Percentiles rank a stretch among this genome's conserved stretches.
Conservation (phyloP, 2,888 invertebrate genomes). For the Eupithecia exiguata region DNA sequence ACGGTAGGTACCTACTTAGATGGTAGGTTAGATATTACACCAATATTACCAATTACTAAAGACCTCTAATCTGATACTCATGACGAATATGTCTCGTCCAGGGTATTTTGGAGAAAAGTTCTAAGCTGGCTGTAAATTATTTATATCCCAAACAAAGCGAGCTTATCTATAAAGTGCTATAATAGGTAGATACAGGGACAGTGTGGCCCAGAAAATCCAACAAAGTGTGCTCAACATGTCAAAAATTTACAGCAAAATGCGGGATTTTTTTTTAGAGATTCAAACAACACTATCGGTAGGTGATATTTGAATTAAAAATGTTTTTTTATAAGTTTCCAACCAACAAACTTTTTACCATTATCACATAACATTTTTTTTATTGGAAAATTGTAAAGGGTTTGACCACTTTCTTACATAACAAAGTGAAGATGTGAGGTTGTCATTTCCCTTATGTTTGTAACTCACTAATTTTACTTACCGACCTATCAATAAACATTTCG, state of each 20-base stretch:
- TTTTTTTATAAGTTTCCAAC: background rate
- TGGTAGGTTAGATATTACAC: constrained; percentile 20
- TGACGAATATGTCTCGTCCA: constrained; percentile 18
- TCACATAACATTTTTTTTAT: background rate
- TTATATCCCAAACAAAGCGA: constrained; percentile 50
- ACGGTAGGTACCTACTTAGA: background rate
- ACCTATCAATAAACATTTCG: background rate
- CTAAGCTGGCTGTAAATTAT: constrained; percentile 47
- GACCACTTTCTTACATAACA: background rate
- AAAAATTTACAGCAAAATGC: no score
- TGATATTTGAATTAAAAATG: background rate
- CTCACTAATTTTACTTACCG: background rate
- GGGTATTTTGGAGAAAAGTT: constrained; percentile 33
- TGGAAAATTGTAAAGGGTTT: background rate
- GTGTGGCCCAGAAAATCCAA: background rate
- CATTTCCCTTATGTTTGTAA: background rate
- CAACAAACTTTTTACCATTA: background rate
- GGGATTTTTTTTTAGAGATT: background rate
- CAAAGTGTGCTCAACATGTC: background rate
- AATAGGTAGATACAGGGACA: constrained; percentile 41
- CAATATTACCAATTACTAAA: constrained; percentile 5
- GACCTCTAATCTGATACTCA: constrained; percentile 17
- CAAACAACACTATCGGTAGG: background rate
- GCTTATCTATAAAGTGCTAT: constrained; percentile 53
- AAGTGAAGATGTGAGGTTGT: background rate